phyloP scores from a whole-genome alignment of 2,113 vertebrate species.

The Ia io region DNA sequence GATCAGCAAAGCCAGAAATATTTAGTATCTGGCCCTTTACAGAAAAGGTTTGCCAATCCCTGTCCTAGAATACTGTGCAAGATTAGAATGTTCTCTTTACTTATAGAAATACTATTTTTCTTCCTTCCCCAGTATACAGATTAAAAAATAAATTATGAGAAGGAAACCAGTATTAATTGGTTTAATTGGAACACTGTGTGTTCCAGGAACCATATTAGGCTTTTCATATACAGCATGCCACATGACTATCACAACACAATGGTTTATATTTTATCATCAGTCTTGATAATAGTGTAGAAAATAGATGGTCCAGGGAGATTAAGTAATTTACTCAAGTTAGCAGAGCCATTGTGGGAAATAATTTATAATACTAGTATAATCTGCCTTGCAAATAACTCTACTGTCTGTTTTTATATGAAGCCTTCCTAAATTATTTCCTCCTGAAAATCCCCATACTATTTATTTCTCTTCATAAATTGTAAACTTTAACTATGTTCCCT shows the following conservation, averaged over 20 bases:
- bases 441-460: neutral
- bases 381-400: neutral
- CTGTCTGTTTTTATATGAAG: no score
- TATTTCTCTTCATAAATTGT: neutral
- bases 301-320: neutral
- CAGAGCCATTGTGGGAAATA: neutral
- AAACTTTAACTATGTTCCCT: neutral
- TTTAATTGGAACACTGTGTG: no score
- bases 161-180: neutral
- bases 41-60: neutral
- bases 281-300: neutral
- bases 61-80: neutral
- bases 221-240: neutral
- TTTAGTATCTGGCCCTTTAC: neutral
- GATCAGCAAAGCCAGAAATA: neutral
- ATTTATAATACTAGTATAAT: neutral
- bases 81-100: neutral
- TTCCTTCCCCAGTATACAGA: neutral
- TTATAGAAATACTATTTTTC: neutral
- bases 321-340: neutral
- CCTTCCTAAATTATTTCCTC: neutral
- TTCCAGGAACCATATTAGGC: neutral
- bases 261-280: neutral
- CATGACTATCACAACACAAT: neutral
- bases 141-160: neutral